Conservation (phyloP, 1,140 invertebrate genomes). For the Capitella teleta region DNA sequence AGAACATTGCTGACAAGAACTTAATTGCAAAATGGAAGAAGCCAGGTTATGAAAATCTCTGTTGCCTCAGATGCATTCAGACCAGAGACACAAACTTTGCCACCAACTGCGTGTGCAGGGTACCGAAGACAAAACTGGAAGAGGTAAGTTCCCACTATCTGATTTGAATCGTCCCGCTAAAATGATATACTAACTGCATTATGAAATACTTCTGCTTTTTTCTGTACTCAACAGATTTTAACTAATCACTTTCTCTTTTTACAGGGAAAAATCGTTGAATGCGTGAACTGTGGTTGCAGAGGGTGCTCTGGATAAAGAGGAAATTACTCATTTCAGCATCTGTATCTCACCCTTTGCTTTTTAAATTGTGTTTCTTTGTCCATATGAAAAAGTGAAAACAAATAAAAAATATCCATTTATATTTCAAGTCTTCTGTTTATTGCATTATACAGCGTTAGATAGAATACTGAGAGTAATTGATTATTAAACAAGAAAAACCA, state of each 20-base stretch:
- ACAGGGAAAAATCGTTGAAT: slow-evolving; percentile 87
- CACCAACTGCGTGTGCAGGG: slow-evolving; percentile 97
- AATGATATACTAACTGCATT: not conserved
- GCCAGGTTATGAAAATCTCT: slow-evolving; percentile 97
- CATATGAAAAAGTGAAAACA: too few relatives aligned
- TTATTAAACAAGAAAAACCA: too few relatives aligned
- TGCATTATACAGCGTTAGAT: too few relatives aligned
- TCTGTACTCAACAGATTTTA: not conserved
- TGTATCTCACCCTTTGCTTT: too few relatives aligned
- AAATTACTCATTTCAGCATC: too few relatives aligned
- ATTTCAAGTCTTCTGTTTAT: too few relatives aligned
- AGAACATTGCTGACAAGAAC: slow-evolving; percentile 94
- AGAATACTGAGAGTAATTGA: too few relatives aligned
- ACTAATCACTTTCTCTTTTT: slow-evolving; percentile 27
- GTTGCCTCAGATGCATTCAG: slow-evolving; percentile 97
- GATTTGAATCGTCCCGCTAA: not conserved
- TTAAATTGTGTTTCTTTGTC: too few relatives aligned
- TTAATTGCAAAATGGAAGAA: slow-evolving; percentile 99
- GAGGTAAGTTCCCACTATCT: slow-evolving; percentile 56
- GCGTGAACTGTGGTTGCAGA: slow-evolving; percentile 91
- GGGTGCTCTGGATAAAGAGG: slow-evolving; percentile 79
- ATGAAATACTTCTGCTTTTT: not conserved
- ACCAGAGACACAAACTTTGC: slow-evolving; percentile 98
- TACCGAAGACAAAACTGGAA: slow-evolving; percentile 95
- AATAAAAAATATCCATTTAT: too few relatives aligned